Evolutionary conservation across 2,797 vertebrate genomes (phyloP).

Genomic region (Argentina silus): DNA sequence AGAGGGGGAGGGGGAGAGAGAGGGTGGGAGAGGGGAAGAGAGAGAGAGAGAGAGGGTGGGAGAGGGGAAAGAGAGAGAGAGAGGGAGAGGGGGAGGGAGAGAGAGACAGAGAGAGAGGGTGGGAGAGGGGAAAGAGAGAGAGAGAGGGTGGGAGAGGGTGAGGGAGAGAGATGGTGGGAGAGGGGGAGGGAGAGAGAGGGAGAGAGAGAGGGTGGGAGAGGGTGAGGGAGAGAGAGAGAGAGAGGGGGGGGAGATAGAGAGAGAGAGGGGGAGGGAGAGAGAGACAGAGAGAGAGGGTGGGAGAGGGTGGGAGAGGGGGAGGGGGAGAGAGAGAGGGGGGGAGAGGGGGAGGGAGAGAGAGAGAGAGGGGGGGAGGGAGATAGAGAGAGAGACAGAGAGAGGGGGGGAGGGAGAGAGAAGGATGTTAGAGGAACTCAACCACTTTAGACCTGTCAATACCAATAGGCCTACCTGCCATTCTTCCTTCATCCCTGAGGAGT

Average conservation of each 20-base stretch:
- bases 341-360: neutral
- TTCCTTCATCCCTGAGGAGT: neutral
- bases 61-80: neutral
- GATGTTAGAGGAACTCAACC: neutral
- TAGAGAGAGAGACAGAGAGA: neutral
- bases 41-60: neutral
- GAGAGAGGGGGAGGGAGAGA: neutral
- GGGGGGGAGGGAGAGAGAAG: neutral
- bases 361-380: neutral
- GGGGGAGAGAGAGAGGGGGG: neutral
- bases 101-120: neutral
- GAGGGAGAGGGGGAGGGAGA: neutral
- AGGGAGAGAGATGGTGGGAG: neutral
- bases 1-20: constrained; percentile 5
- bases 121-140: neutral
- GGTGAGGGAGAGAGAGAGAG: neutral
- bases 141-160: neutral
- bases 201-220: neutral
- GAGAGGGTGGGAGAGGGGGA: neutral
- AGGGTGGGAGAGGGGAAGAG: neutral
- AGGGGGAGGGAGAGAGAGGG: neutral
- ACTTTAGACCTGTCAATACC: constrained; percentile 21
- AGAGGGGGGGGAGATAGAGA: neutral
- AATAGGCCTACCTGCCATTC: neutral
- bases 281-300: neutral